Evolutionary conservation across 1,140 invertebrate species (phyloP), one percentile per base, ranked within the genome.

Genomic region (Halyomorpha halys): DNA sequence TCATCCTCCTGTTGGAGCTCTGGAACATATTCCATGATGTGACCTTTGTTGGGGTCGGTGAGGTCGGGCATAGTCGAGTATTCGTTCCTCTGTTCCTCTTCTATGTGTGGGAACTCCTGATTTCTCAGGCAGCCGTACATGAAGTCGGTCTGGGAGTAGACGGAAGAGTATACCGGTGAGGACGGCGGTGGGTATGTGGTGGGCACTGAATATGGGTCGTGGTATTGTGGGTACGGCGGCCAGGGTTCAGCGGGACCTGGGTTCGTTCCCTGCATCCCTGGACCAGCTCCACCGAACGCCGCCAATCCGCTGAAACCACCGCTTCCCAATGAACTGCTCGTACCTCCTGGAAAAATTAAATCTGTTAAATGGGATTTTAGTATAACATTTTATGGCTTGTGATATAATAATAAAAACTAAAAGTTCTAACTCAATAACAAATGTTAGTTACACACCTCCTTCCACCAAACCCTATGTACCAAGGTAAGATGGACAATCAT

Each of bases 71-170:
- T 77, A 0, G 80, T 76, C 0, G 79, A 74, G 70, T 86, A 87
- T 8, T 60, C 59, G 15, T 30, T 18, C n/a, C 54, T 34, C 66
- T 85, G 76, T 45, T 83, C 81, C 0, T 79, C 76, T 61, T 86
- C 85, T 69, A 86, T 83, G 23, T 49, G 44, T 18, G 60, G 11
- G 21, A 65, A 62, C 11, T 65, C 64, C 19, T 54, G 59, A 3
- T 47, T 25, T 18, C 47, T 53, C 81, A 30, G 83, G 83, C 84
- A 34, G 83, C 84, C 1, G 82, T 83, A 69, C 84, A 85, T 3
- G 80, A 80, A 64, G 73, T 79, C 54, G 74, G 77, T 54, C 72
- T 75, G 54, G 71, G 74, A 61, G 62, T 66, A 65, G 53, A 68
- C 59, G 68, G 61, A 62, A 44, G 66, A 62, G 65, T 69, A 68